These are phyloP conservation scores for Morbakka virulenta DNA, from an alignment of 30 jellyfish, hydroid and myxozoan genomes.

Conservation along the genomic window DNA sequence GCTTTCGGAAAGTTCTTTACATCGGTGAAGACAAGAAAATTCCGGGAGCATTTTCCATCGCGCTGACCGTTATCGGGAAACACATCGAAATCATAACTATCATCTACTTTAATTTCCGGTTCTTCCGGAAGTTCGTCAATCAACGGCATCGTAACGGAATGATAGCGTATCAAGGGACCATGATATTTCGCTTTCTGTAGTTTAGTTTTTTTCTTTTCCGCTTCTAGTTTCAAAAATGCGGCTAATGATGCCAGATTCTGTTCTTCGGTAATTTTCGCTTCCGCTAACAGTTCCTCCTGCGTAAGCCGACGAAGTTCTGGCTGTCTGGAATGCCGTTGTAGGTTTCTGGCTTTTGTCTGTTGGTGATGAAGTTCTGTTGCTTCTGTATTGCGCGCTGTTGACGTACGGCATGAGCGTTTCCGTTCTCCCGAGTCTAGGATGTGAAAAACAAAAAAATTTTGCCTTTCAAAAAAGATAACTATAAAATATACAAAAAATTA, in stretches of 20 bases:
- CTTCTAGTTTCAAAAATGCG: conserved; percentile 92
- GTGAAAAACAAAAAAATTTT: no score
- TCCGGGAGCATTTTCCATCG: conserved; percentile 61
- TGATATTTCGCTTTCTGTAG: conserved; percentile 69
- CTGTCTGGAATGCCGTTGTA: conserved; percentile 63
- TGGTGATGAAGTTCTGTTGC: conserved; percentile 19
- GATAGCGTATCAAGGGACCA: conserved; percentile 85
- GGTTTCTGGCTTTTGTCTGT: no score
- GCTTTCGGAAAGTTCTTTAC: conserved; percentile 71
- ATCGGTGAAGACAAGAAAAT: conserved; percentile 80
- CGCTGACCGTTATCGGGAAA: not conserved
- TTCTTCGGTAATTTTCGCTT: conserved; percentile 87
- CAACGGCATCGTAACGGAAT: conserved; percentile 86
- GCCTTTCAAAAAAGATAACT: no score
- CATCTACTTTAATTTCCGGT: not conserved
- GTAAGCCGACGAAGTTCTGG: conserved; percentile 89
- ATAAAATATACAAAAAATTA: no score
- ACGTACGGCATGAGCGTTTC: conserved; percentile 34
- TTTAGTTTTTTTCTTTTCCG: conserved; percentile 85
- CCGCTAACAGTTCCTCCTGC: conserved; percentile 92
- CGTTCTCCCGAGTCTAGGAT: conserved; percentile 52
- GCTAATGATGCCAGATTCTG: conserved; percentile 91
- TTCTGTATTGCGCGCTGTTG: conserved; percentile 62
- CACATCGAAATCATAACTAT: not conserved
- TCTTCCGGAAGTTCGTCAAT: conserved; percentile 50